A percentile compares a stretch with the other conserved stretches of the same genome.
Conservation (phyloP, 2,113 vertebrate genomes). For the Zapornia atra region DNA sequence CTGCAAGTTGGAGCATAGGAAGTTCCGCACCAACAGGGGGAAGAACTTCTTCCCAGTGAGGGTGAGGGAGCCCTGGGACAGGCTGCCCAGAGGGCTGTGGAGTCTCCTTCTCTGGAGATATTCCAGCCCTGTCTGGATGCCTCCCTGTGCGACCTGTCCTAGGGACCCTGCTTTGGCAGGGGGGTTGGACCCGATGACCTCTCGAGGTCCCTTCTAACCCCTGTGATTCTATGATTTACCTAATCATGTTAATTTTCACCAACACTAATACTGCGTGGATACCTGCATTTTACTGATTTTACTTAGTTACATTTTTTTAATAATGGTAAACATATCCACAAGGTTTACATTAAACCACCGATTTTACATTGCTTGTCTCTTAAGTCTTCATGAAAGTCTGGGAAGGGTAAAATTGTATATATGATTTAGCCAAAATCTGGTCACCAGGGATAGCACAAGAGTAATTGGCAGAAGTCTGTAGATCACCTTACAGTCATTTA, state of each 20-base stretch:
- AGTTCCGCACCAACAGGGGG: too few relatives aligned
- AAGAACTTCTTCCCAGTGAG: too few relatives aligned
- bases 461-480: neutral
- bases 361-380: neutral
- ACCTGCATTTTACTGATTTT: neutral
- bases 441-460: neutral
- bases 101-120: too few relatives aligned
- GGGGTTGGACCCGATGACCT: too few relatives aligned
- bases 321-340: neutral
- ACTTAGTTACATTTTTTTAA: neutral
- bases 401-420: neutral
- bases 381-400: neutral
- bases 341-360: neutral
- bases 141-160: too few relatives aligned
- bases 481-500: neutral
- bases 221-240: neutral
- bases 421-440: neutral
- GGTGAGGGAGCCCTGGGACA: too few relatives aligned
- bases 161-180: too few relatives aligned
- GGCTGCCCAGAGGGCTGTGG: too few relatives aligned
- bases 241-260: neutral
- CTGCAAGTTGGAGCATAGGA: too few relatives aligned
- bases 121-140: too few relatives aligned
- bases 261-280: neutral
- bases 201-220: too few relatives aligned